Evolutionary conservation across 2,113 vertebrate species (phyloP), one percentile per base, ranked within the genome.

Genomic region (Arenaria interpres): DNA sequence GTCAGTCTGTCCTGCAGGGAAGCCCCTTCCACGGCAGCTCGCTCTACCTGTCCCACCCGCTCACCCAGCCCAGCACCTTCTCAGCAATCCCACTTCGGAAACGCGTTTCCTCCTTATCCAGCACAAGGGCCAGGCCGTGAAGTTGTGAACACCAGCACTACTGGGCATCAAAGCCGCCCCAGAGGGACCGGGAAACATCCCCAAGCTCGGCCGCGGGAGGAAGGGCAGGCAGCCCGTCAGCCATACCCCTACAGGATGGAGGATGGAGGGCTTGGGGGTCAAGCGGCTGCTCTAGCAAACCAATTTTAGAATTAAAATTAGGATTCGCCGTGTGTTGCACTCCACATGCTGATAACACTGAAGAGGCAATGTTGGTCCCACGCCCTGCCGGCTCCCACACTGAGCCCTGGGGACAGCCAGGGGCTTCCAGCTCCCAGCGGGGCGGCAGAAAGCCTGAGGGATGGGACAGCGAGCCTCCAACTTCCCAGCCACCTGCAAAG

Each of bases 361-460:
- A 56, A 35, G 35, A 50, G 41, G 63, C 8, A 33, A 37, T 10
- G 69, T 8, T 18, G 27, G 22, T 63, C 46, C 62, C 0, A 0
- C 13, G 7, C 23, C 54, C 8, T 41, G n/a, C 18, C 0, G 0
- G 10, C 7, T 22, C 28, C 22, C 6, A 5, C 2, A 0, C 67
- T 32, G 51, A 67, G 37, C 32, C 35, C 37, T 37, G 19, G 73
- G 63, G 33, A n/a, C 50, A 64, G 50, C 35, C 0, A 0, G 14
- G 13, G 45, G 25, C 20, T 71, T 56, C 56, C 3, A 2, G 39
- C 46, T 67, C 35, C 46, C 14, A 5, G 13, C 2, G 2, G 39
- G 37, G 53, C 33, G 46, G 39, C 41, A 23, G 59, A 50, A 32
- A 69, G 16, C 25, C 11, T 4, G 2, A 35, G 10, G 50, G 18